Evolutionary conservation across 2,113 vertebrate genomes (phyloP).

Genomic region (Dinomys branickii): DNA sequence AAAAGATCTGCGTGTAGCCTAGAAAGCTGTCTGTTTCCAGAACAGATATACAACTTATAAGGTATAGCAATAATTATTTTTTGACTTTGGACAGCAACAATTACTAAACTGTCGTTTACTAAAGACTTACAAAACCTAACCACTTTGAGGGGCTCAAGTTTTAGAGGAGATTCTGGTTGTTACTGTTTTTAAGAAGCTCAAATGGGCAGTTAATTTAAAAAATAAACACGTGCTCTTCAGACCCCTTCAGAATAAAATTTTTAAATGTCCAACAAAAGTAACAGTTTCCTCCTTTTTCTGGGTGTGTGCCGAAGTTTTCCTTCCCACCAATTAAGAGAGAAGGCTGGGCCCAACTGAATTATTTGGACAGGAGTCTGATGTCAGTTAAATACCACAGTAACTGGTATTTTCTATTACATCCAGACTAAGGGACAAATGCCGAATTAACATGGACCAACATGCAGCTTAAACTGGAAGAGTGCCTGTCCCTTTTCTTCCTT

Average conservation of each 20-base stretch:
- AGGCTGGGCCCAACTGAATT: slow-evolving; percentile 27
- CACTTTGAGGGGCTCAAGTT: slow-evolving; percentile 6
- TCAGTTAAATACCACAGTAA: slow-evolving; percentile 64
- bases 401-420: slow-evolving; percentile 74
- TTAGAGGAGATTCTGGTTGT: slow-evolving; percentile 18
- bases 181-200: slow-evolving; percentile 30
- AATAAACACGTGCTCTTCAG: not conserved
- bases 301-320: slow-evolving; percentile 59
- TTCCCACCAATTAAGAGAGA: slow-evolving; percentile 65
- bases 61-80: not conserved
- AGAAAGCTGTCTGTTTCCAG: slow-evolving; percentile 45
- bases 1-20: not conserved
- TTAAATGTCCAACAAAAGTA: slow-evolving; percentile 46
- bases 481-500: slow-evolving; percentile 62
- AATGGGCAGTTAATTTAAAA: slow-evolving; percentile 22
- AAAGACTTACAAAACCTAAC: slow-evolving; percentile 18
- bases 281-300: slow-evolving; percentile 68
- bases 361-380: slow-evolving; percentile 36
- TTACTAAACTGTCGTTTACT: slow-evolving; percentile 25
- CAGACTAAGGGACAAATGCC: slow-evolving; percentile 15
- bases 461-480: slow-evolving; percentile 64
- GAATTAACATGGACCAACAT: slow-evolving; percentile 68
- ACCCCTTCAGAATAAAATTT: slow-evolving; percentile 53
- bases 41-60: slow-evolving; percentile 1
- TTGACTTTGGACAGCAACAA: slow-evolving; percentile 39